Base-by-base conservation (phyloP, 2,888 invertebrate species). In the Actias luna region DNA sequence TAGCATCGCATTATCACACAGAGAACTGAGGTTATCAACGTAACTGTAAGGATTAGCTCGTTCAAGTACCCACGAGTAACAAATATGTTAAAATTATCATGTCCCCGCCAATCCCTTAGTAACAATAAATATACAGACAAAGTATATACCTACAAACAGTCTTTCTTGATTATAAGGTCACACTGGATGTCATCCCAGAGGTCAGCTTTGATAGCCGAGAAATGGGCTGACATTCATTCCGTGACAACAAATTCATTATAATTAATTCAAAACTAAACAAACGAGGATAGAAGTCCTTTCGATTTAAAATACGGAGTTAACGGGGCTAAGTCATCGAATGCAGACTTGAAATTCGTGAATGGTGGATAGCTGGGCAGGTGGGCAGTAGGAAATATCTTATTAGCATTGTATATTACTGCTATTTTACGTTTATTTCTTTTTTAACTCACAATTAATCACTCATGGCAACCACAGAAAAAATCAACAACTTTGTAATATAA, bases 101-200 rank as follows among this genome's bases (percentile, higher is more conserved):
- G 27, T 29, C 29, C 29, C 27, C 50, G 16, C 50, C 22, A 52
- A 52, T 52, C 14, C 55, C 55, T 55, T 55, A 55, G 55, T 29
- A 55, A 55, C 55, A 50, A 50, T 25, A 22, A 50, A 12, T 50
- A 50, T 25, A 50, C 10, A 50, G 25, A 50, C 46, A 42, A 42
- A 42, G 42, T 50, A 55, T 16, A 29, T 55, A 55, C 55, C n/a
- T 55, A 55, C 25, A 50, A 5, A 55, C 29, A 55, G 27, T 29
- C 27, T 55, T 55, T 55, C 55, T 55, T 55, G 55, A 55, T 55
- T 29, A 55, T 55, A 55, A 55, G 55, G 29, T 55, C 55, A 55
- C 29, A 29, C 55, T 29, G 29, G n/a, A 55, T 55, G 55, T 29
- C 50, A 27, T 25, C 22, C 50, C 22, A 14, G 55, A 55, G 55